These are phyloP conservation scores for Dryomyza anilis DNA, from an alignment of 2,888 invertebrate genomes.

Conservation along the genomic window DNA sequence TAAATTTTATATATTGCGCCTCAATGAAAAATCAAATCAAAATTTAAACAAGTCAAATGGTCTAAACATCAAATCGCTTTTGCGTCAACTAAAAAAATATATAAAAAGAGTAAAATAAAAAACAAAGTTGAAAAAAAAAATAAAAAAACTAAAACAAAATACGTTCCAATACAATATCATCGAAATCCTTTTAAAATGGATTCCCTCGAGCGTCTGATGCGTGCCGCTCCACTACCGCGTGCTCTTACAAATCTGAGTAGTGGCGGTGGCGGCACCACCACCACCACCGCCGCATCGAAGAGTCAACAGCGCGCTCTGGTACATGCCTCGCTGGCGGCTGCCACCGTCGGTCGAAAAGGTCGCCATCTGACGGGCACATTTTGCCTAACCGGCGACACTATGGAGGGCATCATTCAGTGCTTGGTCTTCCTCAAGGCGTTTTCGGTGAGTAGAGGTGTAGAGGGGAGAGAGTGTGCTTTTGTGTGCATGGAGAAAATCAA, in stretches of 20 bases:
- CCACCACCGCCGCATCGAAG: conserved; percentile 52
- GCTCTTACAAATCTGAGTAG: conserved; percentile 65
- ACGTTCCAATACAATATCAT: conserved; percentile 1
- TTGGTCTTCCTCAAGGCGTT: conserved; percentile 90
- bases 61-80: too few relatives aligned
- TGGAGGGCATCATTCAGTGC: conserved; percentile 93
- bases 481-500: not conserved
- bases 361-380: conserved; percentile 86
- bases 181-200: too few relatives aligned
- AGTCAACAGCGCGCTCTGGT: conserved; percentile 72
- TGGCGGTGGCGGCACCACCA: too few relatives aligned
- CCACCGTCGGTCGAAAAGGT: conserved; percentile 75
- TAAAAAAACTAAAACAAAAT: conserved; percentile 19
- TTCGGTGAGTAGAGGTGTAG: conserved; percentile 73
- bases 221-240: conserved; percentile 71
- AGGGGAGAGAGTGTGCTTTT: not conserved
- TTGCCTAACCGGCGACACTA: conserved; percentile 87
- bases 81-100: conserved; percentile 6
- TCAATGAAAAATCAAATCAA: conserved; percentile 22
- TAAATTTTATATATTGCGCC: not conserved
- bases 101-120: not conserved
- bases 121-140: conserved; percentile 8
- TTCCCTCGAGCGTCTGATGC: conserved; percentile 81
- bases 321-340: conserved; percentile 75
- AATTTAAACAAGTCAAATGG: too few relatives aligned